Conservation (phyloP, 2,113 vertebrate genomes). For the Trichechus manatus region DNA sequence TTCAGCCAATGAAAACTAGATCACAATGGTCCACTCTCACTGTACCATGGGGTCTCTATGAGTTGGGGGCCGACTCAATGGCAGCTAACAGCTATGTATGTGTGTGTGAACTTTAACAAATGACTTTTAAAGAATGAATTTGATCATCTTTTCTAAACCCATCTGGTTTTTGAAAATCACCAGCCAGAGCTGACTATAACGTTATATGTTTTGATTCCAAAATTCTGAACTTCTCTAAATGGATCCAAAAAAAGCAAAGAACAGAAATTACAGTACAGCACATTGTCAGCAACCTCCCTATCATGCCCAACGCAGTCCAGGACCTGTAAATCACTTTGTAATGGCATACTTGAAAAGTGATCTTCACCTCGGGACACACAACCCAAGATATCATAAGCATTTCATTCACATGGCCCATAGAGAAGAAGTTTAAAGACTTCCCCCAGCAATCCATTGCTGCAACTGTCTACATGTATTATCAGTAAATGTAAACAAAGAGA, state of each 20-base stretch:
- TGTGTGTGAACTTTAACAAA: slow-evolving; percentile 40
- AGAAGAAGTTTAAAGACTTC: background rate
- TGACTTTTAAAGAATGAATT: slow-evolving; percentile 63
- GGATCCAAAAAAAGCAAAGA: slow-evolving; percentile 22
- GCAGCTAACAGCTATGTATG: background rate
- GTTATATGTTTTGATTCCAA: slow-evolving; percentile 62
- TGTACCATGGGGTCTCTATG: background rate
- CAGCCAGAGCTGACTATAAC: slow-evolving; percentile 51
- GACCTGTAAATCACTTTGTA: background rate
- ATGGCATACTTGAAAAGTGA: background rate
- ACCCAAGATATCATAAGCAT: background rate
- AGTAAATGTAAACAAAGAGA: background rate
- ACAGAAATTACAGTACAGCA: background rate
- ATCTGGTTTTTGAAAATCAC: slow-evolving; percentile 67
- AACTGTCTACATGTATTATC: background rate
- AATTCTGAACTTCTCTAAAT: slow-evolving; percentile 54
- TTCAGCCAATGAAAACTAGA: background rate
- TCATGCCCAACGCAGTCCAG: background rate
- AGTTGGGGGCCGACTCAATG: background rate
- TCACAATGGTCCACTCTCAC: background rate
- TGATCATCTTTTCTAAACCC: slow-evolving; percentile 64
- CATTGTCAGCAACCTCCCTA: background rate
- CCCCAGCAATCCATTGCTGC: background rate
- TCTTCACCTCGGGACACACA: background rate
- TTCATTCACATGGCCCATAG: background rate